Percentiles rank a stretch among this genome's conserved stretches.
phyloP scores from a whole-genome alignment of 2,113 vertebrate species.

The Tragelaphus imberbis region DNA sequence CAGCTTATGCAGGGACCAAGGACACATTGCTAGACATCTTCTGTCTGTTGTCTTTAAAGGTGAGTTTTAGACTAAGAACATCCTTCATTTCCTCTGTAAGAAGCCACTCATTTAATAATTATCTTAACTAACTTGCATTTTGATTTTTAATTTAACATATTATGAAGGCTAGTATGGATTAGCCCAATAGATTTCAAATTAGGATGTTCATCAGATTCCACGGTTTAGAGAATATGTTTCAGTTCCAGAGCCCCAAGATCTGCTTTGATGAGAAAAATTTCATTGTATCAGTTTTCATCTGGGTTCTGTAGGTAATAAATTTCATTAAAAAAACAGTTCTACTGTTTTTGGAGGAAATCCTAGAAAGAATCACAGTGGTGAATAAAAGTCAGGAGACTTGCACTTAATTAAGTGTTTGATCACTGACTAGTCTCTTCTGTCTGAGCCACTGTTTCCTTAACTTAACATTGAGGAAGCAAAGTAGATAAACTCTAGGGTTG shows the following conservation, averaged over 20 bases:
- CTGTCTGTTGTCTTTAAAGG: neutral
- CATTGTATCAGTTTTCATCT: neutral
- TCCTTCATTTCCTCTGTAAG: neutral
- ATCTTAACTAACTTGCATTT: slow-evolving; percentile 3
- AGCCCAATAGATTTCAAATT: neutral
- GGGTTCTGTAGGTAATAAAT: neutral
- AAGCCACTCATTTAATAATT: neutral
- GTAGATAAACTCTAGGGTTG: neutral
- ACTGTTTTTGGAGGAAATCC: neutral
- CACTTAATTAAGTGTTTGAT: neutral
- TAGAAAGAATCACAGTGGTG: neutral
- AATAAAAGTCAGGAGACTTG: neutral
- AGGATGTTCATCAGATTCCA: neutral
- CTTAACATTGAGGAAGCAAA: neutral
- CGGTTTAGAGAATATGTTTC: neutral
- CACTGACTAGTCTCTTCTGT: neutral
- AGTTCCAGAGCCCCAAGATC: neutral
- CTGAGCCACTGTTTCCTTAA: neutral
- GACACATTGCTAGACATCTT: neutral
- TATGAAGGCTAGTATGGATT: neutral
- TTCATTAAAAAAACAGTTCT: neutral
- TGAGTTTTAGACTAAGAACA: neutral
- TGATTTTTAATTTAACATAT: neutral
- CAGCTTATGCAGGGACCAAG: slow-evolving; percentile 40
- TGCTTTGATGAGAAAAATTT: neutral